Percentiles rank a stretch among this genome's conserved stretches.
Evolutionary conservation across 2,888 invertebrate species (phyloP).

Genomic region (Drosophila demipolita): DNA sequence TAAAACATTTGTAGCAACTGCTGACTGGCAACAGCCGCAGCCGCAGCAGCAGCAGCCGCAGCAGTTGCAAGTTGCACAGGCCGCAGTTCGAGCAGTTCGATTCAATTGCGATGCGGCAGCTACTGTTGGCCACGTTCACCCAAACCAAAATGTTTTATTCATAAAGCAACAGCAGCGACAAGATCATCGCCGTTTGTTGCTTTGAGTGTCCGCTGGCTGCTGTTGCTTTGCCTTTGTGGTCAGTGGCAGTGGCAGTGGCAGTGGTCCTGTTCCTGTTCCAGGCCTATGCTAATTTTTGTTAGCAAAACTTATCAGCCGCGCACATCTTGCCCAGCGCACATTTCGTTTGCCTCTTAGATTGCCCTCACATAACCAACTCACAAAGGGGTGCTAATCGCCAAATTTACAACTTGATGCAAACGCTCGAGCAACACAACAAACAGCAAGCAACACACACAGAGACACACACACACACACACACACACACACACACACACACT

Average conservation of each 20-base stretch:
- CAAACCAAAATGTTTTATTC: conserved; percentile 76
- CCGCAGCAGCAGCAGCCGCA: conserved; percentile 12
- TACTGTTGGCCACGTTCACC: conserved; percentile 67
- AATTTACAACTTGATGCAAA: conserved; percentile 82
- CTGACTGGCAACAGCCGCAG: conserved; percentile 32
- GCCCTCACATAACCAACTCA: conserved; percentile 58
- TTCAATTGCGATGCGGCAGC: conserved; percentile 63
- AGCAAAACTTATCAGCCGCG: conserved; percentile 70
- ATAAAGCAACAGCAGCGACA: conserved; percentile 70
- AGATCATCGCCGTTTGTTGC: conserved; percentile 65
- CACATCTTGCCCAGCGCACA: conserved; percentile 70
- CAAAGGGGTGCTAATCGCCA: conserved; percentile 83
- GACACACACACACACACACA: conserved; percentile 15
- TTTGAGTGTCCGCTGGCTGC: conserved; percentile 51
- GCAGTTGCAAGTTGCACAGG: conserved; percentile 41
- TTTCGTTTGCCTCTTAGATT: conserved; percentile 63
- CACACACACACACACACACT: conserved; percentile 32
- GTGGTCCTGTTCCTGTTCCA: conserved; percentile 21
- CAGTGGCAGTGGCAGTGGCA: conserved; percentile 33
- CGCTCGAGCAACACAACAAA: conserved; percentile 37
- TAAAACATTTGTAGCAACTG: conserved; percentile 80
- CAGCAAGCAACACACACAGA: conserved; percentile 24
- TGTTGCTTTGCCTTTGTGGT: conserved; percentile 13
- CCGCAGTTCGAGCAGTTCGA: conserved; percentile 49
- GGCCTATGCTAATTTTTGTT: conserved; percentile 71